Base-by-base conservation (phyloP, 1,140 invertebrate genomes). In the Drosophila guanche region DNA sequence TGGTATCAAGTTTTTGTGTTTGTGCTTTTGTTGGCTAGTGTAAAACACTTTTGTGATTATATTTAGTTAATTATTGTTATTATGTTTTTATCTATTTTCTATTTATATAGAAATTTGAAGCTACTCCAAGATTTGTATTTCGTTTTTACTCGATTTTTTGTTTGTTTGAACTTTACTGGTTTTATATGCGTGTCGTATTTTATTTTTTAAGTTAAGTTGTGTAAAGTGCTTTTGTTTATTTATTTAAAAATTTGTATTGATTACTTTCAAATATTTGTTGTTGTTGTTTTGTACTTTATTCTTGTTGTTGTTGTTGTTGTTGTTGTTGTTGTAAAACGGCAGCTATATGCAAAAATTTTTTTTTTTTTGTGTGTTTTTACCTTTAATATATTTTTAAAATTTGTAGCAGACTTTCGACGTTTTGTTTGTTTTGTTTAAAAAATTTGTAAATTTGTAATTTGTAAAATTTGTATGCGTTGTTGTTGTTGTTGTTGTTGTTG, bases 391-490 rank as follows among this genome's bases (percentile, higher is more conserved):
- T 40, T 33, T 41, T 14, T 56, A 20, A 67, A 48, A 41, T 48
- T 78, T 61, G 43, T 50, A 69, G 70, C 70, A 74, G 69, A 76
- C 65, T 76, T 63, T 57, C 14, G 27, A 40, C 41, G 53, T 43
- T 41, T 45, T 40, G 70, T 8, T 47, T 52, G 16, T 52, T 48
- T 1, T 27, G 50, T 51, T 41, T 61, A 55, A 78, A 83, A 78
- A 78, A 51, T 58, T 83, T 83, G 79, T 83, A 83, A 74, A 81
- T 81, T 81, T 81, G 78, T 81, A 83, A 83, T 83, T 83, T 81
- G 79, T 81, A 81, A 85, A 74, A 85, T 81, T 85, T 85, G 81
- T 86, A 78, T 86, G 81, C 83, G 81, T 86, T 86, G 79, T 77
- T 81, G 72, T 61, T 68, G 43, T 69, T 70, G 67, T 75, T 69